Evolutionary conservation across 2,113 vertebrate species (phyloP), one percentile per base, ranked within the genome.

Genomic region (Brachyhypopomus gauderio): DNA sequence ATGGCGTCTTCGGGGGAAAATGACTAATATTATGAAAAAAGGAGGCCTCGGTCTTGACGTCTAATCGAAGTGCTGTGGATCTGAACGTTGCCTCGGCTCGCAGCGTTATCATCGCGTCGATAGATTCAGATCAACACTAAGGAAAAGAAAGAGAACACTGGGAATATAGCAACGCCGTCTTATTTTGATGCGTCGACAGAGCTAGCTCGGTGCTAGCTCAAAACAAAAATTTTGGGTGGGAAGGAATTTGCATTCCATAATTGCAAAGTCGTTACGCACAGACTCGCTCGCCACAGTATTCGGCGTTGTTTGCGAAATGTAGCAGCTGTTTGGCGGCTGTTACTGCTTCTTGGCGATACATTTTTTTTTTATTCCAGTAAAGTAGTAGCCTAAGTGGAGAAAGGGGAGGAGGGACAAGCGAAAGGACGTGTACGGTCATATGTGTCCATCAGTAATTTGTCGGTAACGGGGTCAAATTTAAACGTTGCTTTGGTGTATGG

Each of bases 1-100:
- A 95, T 95, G 94, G 94, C 94, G 93, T 93, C 93, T 92, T 88
- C 88, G 86, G 63, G 72, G 90, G 91, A 94, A 93, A 93, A 93
- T 92, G 88, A 89, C 89, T 91, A 90, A 92, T 92, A 90, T 90
- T 90, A 91, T 89, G 86, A 88, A 88, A 91, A 72, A 89, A 82
- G 86, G 85, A 90, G 91, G 92, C 92, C 90, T 84, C 63, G 77
- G n/a, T 75, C 12, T 83, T 60, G 58, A 78, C 75, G 48, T 38
- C 23, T 41, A 71, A 20, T 52, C 22, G 77, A 79, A 78, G 62
- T 59, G 38, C 66, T 22, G 56, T 52, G 45, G 45, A 52, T 52
- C 12, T 52, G 45, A 52, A 52, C 45, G 12, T 14, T 52, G 45
- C 12, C 14, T 52, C 11, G 3, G 12, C 12, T 52, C 1, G 12